Base-by-base conservation (phyloP, 2,113 vertebrate genomes). In the Poeciliopsis prolifica region DNA sequence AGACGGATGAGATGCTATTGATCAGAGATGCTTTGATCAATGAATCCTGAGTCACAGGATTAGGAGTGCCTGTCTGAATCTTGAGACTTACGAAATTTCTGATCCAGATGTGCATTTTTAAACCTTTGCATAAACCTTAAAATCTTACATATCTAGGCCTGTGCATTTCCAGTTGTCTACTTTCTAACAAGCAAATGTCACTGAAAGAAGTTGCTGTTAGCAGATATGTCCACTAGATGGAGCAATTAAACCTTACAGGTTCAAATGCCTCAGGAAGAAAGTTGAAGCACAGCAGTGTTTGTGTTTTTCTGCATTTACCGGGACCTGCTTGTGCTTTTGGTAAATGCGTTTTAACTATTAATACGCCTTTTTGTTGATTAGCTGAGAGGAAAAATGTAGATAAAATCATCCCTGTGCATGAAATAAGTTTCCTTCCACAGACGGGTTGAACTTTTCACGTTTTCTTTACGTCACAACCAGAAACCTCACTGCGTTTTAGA, bases 161-260 rank as follows among this genome's bases (percentile, higher is more conserved):
- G 44, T 48, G 15, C 44, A 48, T 15, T 48, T 48, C 15, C 44
- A 48, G 44, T 48, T 5, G 44, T 48, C 44, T 6, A 19, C 44
- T 48, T 19, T 48, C 15, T 5, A 10, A 58, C 51, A 2, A 9
- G 51, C 51, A n/a, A 58, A 11, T 58, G 24, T 58, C 22, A 9
- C 19, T 24, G 19, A 54, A 54, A 54, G 40, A 13, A 15, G 40
- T 15, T 61, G 74, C 15, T 29, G 31, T 81, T 69, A 1, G 12
- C 7, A 0, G 0, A 1, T 0, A 13, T 2, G n/a, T 5, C 83
- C 91, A 91, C 79, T 65, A 89, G 91, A 89, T 87, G 81, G 85
- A 7, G 72, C 70, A 10, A 29, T 75, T 78, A 28, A 12, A 24
- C 70, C 29, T 85, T 70, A 67, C 3, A 74, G 26, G 19, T 24